Evolutionary conservation across 2,797 vertebrate genomes (phyloP).

Genomic region (Benthosema pterotum): DNA sequence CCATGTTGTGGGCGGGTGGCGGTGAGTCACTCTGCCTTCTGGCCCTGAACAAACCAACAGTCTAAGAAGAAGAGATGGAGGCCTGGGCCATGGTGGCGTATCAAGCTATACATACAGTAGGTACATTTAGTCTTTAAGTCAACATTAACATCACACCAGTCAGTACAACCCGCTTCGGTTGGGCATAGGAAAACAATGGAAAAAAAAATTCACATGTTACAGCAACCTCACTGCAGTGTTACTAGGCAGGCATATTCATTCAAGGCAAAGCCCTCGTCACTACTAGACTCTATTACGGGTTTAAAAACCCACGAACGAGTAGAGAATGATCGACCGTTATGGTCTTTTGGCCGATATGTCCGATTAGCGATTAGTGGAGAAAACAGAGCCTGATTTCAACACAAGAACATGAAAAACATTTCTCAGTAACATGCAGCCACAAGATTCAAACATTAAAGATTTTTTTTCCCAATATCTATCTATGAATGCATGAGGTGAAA

Average conservation of each 20-base stretch:
- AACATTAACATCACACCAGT: background rate
- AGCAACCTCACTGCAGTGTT: background rate
- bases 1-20: slow-evolving; percentile 60
- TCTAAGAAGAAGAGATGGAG: slow-evolving; percentile 39
- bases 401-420: too few species aligned
- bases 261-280: background rate
- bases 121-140: slow-evolving; percentile 15
- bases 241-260: background rate
- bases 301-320: slow-evolving; percentile 3
- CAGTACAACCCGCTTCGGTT: slow-evolving; percentile 1
- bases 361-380: too few species aligned
- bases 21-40: slow-evolving; percentile 70
- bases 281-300: slow-evolving; percentile 1
- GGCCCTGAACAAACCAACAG: slow-evolving; percentile 46
- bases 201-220: background rate
- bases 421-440: too few species aligned
- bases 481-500: too few species aligned
- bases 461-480: too few species aligned
- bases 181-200: background rate
- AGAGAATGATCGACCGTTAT: too few species aligned
- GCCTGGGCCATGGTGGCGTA: slow-evolving; percentile 32
- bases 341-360: too few species aligned
- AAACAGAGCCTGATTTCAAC: too few species aligned
- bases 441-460: too few species aligned
- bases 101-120: slow-evolving; percentile 33